Evolutionary conservation across 1,140 invertebrate species (phyloP).

Genomic region (Drosophila mayri): DNA sequence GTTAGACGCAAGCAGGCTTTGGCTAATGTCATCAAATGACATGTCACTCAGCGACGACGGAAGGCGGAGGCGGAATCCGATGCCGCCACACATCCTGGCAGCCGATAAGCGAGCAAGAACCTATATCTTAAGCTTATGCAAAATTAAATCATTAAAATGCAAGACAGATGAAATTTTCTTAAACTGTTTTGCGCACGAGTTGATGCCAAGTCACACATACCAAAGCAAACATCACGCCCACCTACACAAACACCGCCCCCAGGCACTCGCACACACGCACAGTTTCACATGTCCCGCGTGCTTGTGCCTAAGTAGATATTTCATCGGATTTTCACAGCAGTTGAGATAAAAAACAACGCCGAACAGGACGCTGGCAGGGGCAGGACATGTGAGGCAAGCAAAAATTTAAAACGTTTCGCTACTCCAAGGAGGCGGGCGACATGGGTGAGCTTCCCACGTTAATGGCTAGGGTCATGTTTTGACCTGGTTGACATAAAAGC

Average conservation of each 20-base stretch:
- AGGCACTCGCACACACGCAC: not conserved
- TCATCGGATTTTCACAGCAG: constrained; percentile 66
- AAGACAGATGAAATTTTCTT: constrained; percentile 73
- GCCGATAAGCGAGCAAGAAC: constrained; percentile 21
- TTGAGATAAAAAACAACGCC: constrained; percentile 48
- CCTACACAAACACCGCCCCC: constrained; percentile 24
- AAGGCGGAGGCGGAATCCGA: constrained; percentile 23
- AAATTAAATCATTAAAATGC: constrained; percentile 81
- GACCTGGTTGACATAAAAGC: constrained; percentile 51
- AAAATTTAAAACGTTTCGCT: constrained; percentile 67
- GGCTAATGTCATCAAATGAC: constrained; percentile 71
- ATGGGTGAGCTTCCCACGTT: constrained; percentile 5
- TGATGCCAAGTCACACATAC: constrained; percentile 58
- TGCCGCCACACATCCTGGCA: constrained; percentile 15
- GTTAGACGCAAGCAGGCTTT: constrained; percentile 58
- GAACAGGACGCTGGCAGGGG: constrained; percentile 18
- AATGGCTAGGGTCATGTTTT: constrained; percentile 40
- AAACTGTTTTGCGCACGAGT: constrained; percentile 78
- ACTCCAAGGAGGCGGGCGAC: not conserved
- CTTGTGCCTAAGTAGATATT: constrained; percentile 72
- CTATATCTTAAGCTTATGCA: constrained; percentile 62
- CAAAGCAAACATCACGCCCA: constrained; percentile 35
- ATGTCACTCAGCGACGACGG: constrained; percentile 57
- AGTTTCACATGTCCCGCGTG: constrained; percentile 38
- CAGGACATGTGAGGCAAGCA: constrained; percentile 34